A percentile compares a stretch with the other conserved stretches of the same genome.
phyloP scores from a whole-genome alignment of 2,797 vertebrate species.

The Sciurus carolinensis region DNA sequence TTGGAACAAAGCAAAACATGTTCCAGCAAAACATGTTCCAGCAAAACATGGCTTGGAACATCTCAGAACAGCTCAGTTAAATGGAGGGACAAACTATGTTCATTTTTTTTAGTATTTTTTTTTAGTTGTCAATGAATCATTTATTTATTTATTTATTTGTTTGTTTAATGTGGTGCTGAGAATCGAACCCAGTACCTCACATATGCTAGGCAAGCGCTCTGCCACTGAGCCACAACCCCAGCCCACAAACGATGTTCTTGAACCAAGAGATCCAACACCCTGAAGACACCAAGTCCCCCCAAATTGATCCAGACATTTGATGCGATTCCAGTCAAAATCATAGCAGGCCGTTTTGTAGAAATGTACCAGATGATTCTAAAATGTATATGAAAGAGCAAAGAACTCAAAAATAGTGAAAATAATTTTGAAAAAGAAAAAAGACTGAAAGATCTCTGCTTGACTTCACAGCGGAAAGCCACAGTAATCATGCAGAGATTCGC shows the following conservation, averaged over 20 bases:
- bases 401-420: background rate
- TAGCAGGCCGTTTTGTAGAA: background rate
- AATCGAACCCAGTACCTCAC: too few relatives aligned
- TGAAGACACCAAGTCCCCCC: too few relatives aligned
- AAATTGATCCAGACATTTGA: too few relatives aligned
- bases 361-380: slow-evolving; percentile 30
- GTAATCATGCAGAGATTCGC: background rate
- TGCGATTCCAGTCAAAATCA: background rate
- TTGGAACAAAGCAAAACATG: background rate
- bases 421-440: slow-evolving; percentile 7
- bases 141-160: too few relatives aligned
- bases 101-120: too few relatives aligned
- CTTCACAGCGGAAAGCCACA: background rate
- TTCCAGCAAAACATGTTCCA: background rate
- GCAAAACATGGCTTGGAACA: background rate
- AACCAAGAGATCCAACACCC: background rate
- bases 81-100: background rate
- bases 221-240: too few relatives aligned
- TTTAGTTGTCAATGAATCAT: too few relatives aligned
- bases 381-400: background rate
- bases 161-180: too few relatives aligned
- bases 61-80: background rate
- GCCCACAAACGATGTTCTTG: background rate
- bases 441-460: background rate
- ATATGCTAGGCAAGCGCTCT: too few relatives aligned